Base-by-base conservation (phyloP, 2,113 vertebrate species). In the Ancistrus triradiatus region DNA sequence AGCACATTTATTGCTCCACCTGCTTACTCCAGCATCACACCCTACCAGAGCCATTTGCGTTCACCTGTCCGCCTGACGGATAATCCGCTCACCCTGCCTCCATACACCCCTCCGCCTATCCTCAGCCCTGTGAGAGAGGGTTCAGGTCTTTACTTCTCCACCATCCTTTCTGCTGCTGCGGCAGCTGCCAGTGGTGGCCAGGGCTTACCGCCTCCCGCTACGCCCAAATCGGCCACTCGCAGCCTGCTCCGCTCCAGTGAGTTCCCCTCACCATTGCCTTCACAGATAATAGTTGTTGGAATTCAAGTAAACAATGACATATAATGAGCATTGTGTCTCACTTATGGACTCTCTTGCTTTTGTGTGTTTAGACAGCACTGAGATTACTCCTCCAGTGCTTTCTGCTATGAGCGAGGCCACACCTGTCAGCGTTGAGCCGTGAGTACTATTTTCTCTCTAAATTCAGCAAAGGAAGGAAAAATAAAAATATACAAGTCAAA, bases 351-450 rank as follows among this genome's bases (percentile, higher is more conserved):
- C 27, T 24, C 48, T 60, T 61, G 43, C 19, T 60, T 61, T 17
- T 44, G n/a, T 52, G 43, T 24, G 62, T 81, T 42, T 69, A 98
- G 96, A 92, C 77, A 98, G 95, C 57, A 85, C 89, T 18, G 96
- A 98, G 80, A 92, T 96, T 69, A 96, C 95, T 1, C 96, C 96
- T 2, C 96, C 96, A 0, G 83, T 97, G 59, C 89, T 98, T 38
- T 88, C 91, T 0, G 90, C 93, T 11, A 92, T 98, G 75, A 88
- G 86, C 7, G 96, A 98, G 64, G 93, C 87, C 78, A 97, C 96
- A 10, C 95, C 96, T 0, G 96, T 97, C 86, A 97, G 95, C 89
- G 93, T 97, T 14, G 96, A 98, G 75, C 96, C 96, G 96, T 98
- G 86, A 97, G 96, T 97, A 77, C 66, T 11, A n/a, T n/a, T n/a